phyloP scores from a whole-genome alignment of 2,113 vertebrate species.

The Caretta caretta region DNA sequence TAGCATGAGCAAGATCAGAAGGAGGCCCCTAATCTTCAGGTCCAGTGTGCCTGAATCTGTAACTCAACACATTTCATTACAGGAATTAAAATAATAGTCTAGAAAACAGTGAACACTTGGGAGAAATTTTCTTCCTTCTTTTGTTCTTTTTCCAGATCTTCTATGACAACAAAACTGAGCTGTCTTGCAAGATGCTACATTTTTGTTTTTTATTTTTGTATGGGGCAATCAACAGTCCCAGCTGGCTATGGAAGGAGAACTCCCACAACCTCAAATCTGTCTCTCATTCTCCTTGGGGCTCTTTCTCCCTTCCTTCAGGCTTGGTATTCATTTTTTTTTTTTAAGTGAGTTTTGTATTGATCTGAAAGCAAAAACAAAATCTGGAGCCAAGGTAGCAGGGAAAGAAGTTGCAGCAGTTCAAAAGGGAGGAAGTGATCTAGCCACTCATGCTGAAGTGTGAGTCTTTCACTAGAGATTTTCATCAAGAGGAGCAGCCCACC shows the following conservation, averaged over 20 bases:
- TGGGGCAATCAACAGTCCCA: background rate
- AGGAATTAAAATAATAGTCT: background rate
- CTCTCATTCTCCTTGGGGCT: accelerated
- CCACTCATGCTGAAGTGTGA: background rate
- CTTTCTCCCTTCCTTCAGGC: background rate
- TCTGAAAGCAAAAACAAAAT: background rate
- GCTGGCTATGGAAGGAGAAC: background rate
- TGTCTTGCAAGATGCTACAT: background rate
- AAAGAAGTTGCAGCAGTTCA: background rate
- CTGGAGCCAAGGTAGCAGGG: background rate
- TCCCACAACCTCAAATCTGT: background rate
- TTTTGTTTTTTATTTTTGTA: background rate
- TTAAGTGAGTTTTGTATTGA: background rate
- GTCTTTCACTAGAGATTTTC: background rate
- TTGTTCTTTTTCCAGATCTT: background rate
- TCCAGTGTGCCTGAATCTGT: background rate
- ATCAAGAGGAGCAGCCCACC: background rate
- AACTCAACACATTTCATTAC: background rate
- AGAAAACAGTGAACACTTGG: background rate
- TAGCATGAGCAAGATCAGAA: background rate
- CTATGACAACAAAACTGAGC: background rate
- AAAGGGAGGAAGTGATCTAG: accelerated
- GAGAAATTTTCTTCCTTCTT: background rate
- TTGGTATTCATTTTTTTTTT: background rate
- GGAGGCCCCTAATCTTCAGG: background rate